Base-by-base conservation (phyloP, 2,113 vertebrate species). In the Bubo blakistoni region DNA sequence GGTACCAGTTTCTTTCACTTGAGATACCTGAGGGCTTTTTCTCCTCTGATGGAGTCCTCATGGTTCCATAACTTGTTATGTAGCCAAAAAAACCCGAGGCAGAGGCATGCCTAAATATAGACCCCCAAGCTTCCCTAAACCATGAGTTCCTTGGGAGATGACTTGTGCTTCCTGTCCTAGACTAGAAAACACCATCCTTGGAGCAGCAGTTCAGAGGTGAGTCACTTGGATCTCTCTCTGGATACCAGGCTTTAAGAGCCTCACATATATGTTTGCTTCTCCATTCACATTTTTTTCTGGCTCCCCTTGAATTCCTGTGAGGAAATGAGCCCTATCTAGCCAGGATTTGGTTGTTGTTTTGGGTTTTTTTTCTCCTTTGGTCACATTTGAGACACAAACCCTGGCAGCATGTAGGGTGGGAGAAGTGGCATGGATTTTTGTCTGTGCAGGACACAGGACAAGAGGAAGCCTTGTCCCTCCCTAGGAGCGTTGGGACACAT, bases 51-150 rank as follows among this genome's bases (percentile, higher is more conserved):
- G 24, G 44, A 69, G 29, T 79, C 25, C 12, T 63, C 21, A 2
- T 27, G 22, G 49, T 73, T 69, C 49, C 34, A 32, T 72, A 81
- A 57, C 20, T 55, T 34, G 4, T 30, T 20, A 4, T 16, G 32
- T 30, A 46, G 52, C 26, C 32, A 29, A 73, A 76, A 87, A 54
- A 52, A 74, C 62, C 44, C 7, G 44, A 38, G 24, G 12, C 2
- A 1, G 11, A 0, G 2, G 8, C 1, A 2, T 63, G 66, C 11
- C 32, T 47, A 46, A 22, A 10, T 54, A 29, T 7, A 82, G 55
- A 82, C 2, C 27, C 25, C 16, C 22, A 32, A 32, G 17, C 11
- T 62, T 78, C 44, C 20, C 26, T 63, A 74, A 69, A 62, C 16
- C 27, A 32, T 15, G 27, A 73, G 11, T 21, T 58, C 42, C 54